Conservation (phyloP, 2,797 vertebrate genomes). For the Pipistrellus pipistrellus region DNA sequence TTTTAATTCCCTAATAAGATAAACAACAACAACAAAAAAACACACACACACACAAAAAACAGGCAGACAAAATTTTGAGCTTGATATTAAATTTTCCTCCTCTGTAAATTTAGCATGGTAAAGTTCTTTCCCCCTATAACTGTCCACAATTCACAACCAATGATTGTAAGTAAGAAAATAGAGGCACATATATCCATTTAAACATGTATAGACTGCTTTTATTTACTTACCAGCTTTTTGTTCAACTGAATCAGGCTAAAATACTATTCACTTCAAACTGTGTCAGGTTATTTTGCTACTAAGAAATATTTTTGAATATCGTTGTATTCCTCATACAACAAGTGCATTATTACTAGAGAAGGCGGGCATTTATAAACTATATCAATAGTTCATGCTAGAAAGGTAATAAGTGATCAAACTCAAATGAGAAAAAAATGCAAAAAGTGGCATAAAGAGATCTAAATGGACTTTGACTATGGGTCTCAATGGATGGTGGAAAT, state of each 20-base stretch:
- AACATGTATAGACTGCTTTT: not conserved
- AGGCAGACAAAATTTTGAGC: conserved; percentile 12
- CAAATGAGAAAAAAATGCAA: conserved; percentile 3
- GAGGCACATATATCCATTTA: not conserved
- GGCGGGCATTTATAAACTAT: not conserved
- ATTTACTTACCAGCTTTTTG: conserved; percentile 52
- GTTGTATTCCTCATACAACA: not conserved
- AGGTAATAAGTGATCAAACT: conserved; percentile 10
- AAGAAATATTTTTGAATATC: not conserved
- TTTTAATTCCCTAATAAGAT: not conserved
- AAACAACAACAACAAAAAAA: no score
- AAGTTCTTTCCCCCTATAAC: conserved; percentile 26
- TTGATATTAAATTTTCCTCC: conserved; percentile 29
- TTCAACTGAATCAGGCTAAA: conserved; percentile 58
- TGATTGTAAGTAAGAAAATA: not conserved
- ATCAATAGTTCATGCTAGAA: not conserved
- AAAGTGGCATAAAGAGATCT: not conserved
- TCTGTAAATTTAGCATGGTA: conserved; percentile 21
- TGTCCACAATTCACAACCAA: conserved; percentile 21
- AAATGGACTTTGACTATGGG: conserved; percentile 7
- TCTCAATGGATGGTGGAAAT: not conserved
- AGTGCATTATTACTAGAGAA: not conserved
- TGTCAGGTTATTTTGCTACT: conserved; percentile 19
- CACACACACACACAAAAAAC: not conserved
- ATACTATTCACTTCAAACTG: conserved; percentile 28